Conservation (phyloP, 2,113 vertebrate genomes). For the Sinocyclocheilus rhinocerous region DNA sequence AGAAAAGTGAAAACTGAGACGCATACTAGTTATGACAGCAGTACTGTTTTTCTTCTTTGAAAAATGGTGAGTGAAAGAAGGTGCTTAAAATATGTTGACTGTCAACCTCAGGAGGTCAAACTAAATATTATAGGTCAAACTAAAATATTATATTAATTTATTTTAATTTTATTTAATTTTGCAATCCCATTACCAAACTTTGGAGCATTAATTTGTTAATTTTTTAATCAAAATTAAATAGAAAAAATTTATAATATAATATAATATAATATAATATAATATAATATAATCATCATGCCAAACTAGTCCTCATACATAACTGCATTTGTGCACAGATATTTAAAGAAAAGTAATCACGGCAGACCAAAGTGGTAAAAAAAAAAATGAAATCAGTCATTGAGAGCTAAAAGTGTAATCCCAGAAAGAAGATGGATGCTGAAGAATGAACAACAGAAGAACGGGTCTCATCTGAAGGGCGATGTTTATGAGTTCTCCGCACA, state of each 20-base stretch:
- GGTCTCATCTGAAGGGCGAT: constrained; percentile 15
- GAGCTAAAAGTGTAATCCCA: neutral
- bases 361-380: no score
- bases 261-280: no score
- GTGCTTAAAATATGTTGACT: neutral
- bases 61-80: neutral
- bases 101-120: neutral
- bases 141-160: no score
- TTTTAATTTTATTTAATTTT: no score
- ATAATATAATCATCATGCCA: no score
- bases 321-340: no score
- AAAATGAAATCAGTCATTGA: neutral
- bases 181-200: neutral
- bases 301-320: no score
- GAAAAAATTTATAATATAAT: neutral
- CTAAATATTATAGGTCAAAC: neutral
- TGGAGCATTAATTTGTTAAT: no score
- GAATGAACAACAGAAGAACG: neutral
- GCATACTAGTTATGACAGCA: neutral
- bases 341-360: no score
- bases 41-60: neutral
- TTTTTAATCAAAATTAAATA: no score
- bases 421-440: neutral
- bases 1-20: neutral
- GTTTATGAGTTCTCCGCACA: constrained; percentile 17